Evolutionary conservation across 2,113 vertebrate species (phyloP).

Genomic region (Eptatretus burgeri): DNA sequence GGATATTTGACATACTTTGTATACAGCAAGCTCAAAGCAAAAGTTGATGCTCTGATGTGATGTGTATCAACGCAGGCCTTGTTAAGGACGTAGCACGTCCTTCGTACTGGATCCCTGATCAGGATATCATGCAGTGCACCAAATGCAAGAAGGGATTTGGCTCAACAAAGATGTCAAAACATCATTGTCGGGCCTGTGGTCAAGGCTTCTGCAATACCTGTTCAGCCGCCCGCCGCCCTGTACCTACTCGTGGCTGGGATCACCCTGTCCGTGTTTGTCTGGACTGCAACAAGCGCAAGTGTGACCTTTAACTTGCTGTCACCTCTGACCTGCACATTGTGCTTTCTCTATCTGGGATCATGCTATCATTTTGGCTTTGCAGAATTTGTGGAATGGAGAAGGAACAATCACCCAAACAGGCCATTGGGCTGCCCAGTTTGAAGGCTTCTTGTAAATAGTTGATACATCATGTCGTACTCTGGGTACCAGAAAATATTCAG

Average conservation of each 20-base stretch:
- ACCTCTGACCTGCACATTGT: too few species aligned
- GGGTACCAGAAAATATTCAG: too few species aligned
- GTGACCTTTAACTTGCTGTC: constrained; percentile 40
- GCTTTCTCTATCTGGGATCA: too few species aligned
- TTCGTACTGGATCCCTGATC: constrained; percentile 86
- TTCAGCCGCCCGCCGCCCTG: constrained; percentile 46
- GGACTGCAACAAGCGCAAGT: constrained; percentile 63
- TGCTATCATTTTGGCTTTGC: too few species aligned
- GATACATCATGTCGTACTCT: too few species aligned
- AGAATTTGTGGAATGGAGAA: too few species aligned
- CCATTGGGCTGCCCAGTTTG: too few species aligned
- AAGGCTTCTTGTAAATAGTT: too few species aligned
- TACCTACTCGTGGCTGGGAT: constrained; percentile 87
- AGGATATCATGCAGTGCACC: constrained; percentile 60
- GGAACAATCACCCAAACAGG: too few species aligned
- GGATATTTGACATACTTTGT: too few species aligned
- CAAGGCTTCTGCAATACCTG: constrained; percentile 82
- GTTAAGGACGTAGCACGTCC: constrained; percentile 80
- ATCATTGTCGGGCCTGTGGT: constrained; percentile 85
- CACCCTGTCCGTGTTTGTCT: constrained; percentile 77
- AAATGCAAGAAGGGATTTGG: constrained; percentile 60
- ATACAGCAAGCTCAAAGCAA: too few species aligned
- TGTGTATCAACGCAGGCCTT: constrained; percentile 23
- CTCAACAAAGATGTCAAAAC: constrained; percentile 52
- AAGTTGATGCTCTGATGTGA: too few species aligned